These are phyloP conservation scores for Grallaria varia DNA, from an alignment of 2,113 vertebrate species.

Conservation along the genomic window DNA sequence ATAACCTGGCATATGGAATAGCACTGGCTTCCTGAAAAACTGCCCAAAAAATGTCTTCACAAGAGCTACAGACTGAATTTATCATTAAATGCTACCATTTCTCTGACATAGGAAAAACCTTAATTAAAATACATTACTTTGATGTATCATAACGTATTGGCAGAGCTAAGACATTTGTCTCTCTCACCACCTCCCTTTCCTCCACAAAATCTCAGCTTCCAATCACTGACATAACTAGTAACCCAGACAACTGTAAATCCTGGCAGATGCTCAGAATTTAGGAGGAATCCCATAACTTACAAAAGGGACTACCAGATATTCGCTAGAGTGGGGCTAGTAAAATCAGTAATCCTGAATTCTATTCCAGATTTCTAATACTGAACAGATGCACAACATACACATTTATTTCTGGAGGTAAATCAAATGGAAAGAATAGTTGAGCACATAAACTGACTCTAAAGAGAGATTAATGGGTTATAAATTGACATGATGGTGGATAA, in stretches of 20 bases:
- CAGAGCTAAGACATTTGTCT: background rate
- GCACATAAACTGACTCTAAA: background rate
- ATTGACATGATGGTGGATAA: background rate
- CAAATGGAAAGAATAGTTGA: background rate
- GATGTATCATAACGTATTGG: background rate
- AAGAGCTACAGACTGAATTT: background rate
- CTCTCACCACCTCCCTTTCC: fast-evolving
- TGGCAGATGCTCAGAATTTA: background rate
- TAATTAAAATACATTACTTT: background rate
- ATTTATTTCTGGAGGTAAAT: background rate
- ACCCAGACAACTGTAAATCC: background rate
- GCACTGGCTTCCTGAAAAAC: background rate
- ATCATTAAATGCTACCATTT: background rate
- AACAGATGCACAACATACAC: background rate
- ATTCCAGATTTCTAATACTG: background rate
- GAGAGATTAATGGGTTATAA: background rate
- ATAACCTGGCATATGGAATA: background rate
- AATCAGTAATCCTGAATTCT: background rate
- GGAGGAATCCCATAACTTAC: background rate
- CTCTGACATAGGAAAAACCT: background rate
- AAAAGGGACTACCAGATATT: background rate
- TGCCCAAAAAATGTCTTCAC: background rate
- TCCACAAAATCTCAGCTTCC: background rate
- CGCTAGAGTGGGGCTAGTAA: background rate
- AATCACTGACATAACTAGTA: background rate